Evolutionary conservation across 2,888 invertebrate genomes (phyloP).

Genomic region (Cerastoderma edule): DNA sequence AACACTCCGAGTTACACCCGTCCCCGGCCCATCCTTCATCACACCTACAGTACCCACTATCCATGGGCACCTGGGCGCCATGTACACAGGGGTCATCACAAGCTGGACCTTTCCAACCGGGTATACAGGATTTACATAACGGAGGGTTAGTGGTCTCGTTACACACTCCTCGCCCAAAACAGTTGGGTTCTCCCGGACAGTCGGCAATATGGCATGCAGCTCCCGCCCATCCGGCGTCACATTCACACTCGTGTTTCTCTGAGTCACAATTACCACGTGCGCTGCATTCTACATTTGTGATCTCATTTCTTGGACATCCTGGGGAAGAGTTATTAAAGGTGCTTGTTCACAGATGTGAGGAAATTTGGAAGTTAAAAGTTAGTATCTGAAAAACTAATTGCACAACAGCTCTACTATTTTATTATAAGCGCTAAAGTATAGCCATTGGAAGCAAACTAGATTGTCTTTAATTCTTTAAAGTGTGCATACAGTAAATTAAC

Average conservation of each 20-base stretch:
- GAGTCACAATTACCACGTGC: constrained; percentile 73
- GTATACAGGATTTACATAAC: constrained; percentile 64
- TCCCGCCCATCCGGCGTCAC: constrained; percentile 69
- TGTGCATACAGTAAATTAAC: too few species aligned
- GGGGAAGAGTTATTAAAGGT: constrained; percentile 16
- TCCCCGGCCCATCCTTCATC: constrained; percentile 73
- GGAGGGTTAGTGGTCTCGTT: constrained; percentile 65
- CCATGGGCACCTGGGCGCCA: constrained; percentile 63
- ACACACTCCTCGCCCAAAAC: constrained; percentile 66
- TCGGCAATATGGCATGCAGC: constrained; percentile 69
- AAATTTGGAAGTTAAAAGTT: too few species aligned
- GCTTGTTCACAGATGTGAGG: too few species aligned
- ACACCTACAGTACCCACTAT: constrained; percentile 70
- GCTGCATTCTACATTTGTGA: constrained; percentile 66
- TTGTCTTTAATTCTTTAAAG: too few species aligned
- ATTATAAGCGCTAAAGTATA: too few species aligned
- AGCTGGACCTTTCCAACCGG: constrained; percentile 72
- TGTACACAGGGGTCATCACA: constrained; percentile 74
- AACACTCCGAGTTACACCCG: constrained; percentile 75
- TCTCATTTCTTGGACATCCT: constrained; percentile 71
- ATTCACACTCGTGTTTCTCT: constrained; percentile 65
- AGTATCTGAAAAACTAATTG: not conserved
- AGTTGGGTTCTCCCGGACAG: constrained; percentile 71
- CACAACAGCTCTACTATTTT: too few species aligned
- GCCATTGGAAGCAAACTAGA: too few species aligned